A percentile compares a stretch with the other conserved stretches of the same genome.
phyloP scores from a whole-genome alignment of 2,113 vertebrate genomes.

The Phaethornis superciliosus region DNA sequence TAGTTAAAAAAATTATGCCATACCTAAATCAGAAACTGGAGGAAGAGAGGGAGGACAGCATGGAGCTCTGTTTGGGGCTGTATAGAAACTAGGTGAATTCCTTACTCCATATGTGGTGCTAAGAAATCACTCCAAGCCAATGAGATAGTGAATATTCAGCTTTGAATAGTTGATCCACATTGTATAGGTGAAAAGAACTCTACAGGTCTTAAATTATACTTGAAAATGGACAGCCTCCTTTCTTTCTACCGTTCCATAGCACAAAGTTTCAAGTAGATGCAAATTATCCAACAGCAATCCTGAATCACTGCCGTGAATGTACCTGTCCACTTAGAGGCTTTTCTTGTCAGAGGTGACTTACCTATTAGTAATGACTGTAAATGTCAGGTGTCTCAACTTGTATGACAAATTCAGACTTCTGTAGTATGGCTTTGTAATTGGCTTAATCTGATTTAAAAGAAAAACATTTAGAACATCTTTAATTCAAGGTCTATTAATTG shows the following conservation, averaged over 20 bases:
- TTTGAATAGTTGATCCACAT: background rate
- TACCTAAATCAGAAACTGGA: background rate
- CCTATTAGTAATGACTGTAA: background rate
- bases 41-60: background rate
- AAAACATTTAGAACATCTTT: background rate
- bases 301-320: background rate
- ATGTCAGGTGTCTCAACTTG: background rate
- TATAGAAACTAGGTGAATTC: background rate
- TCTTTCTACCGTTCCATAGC: background rate
- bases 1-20: background rate
- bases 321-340: background rate
- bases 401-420: background rate
- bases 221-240: background rate
- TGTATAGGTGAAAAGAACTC: background rate
- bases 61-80: background rate
- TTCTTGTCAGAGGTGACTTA: background rate
- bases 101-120: accelerated
- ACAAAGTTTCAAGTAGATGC: background rate
- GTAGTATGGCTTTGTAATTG: background rate
- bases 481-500: background rate
- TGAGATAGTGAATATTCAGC: background rate
- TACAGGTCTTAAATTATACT: background rate
- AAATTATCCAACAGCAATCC: background rate
- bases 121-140: background rate
- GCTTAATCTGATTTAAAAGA: background rate